Evolutionary conservation across 2,888 invertebrate genomes (phyloP).

Genomic region (Leptogaster cylindrica): DNA sequence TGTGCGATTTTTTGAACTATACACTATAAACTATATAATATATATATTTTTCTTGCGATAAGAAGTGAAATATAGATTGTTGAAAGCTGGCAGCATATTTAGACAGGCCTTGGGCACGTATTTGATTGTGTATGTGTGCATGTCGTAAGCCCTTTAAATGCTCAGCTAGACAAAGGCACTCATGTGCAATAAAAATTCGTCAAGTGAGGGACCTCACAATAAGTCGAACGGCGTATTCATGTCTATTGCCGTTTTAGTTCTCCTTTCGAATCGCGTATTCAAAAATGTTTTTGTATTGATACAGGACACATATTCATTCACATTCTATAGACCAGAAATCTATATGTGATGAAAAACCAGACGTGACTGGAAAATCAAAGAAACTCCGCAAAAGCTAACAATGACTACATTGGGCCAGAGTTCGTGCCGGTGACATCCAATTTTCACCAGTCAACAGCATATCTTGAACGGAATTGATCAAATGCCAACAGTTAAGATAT

Average conservation of each 20-base stretch:
- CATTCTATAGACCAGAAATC: constrained; percentile 30
- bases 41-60: too few species aligned
- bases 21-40: too few species aligned
- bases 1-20: too few species aligned
- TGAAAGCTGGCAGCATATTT: too few species aligned
- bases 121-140: too few species aligned
- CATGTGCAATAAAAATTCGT: constrained; percentile 34
- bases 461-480: constrained; percentile 31
- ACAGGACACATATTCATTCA: constrained; percentile 22
- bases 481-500: constrained; percentile 39
- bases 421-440: constrained; percentile 39
- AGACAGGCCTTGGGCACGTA: too few species aligned
- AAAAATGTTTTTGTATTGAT: constrained; percentile 29
- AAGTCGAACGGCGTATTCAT: constrained; percentile 11
- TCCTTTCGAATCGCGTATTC: constrained; percentile 18
- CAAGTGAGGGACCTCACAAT: constrained; percentile 18
- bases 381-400: constrained; percentile 14
- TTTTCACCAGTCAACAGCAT: constrained; percentile 38
- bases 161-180: constrained; percentile 27
- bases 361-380: constrained; percentile 39
- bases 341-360: constrained; percentile 38
- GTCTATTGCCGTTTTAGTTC: constrained; percentile 4
- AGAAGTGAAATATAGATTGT: too few species aligned
- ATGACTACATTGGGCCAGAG: constrained; percentile 33
- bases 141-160: constrained; percentile 8